Evolutionary conservation across 2,888 invertebrate species (phyloP), one percentile per base, ranked within the genome.

Genomic region (Ectropis crepuscularia): DNA sequence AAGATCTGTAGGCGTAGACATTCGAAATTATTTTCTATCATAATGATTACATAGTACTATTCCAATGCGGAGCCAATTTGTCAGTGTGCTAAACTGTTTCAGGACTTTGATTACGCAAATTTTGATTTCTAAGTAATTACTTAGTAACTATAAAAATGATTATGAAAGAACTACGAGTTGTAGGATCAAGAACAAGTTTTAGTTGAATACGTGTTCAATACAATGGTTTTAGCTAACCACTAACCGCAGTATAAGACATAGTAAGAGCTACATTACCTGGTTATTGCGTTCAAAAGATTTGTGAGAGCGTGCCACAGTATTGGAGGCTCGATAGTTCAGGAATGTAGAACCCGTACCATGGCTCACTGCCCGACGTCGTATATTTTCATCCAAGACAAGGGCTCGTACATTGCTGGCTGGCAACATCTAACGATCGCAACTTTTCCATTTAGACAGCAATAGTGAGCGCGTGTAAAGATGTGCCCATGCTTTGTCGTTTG

Each of bases 301-400:
- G 72, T 74, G 66, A 74, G 68, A 72, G 71, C 70, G 69, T 72
- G 73, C 74, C 74, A 75, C 71, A 73, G 71, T 64, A 72, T 68
- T 70, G 70, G 65, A 71, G 63, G 55, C 55, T 61, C 58, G 53
- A 60, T 60, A 67, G 63, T 65, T 57, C 69, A 77, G 78, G 80
- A 84, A 82, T 83, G 81, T 73, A 6, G 12, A 28, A 16, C 9
- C 47, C n/a, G n/a, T 28, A 55, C 47, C 38, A 46, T 45, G 45
- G 46, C 53, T 16, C n/a, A 51, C 28, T 51, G 41, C 41, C 8
- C 41, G 16, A 41, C 51, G 61, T 47, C 47, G 61, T 51, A 58
- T 51, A 46, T 57, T 58, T 42, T 50, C 53, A 39, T 43, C 28
- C 49, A 51, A 46, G 53, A 41, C 9, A 47, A 37, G 8, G 53